These are phyloP conservation scores for Lepeophtheirus salmonis DNA, from an alignment of 1,140 invertebrate genomes.

Conservation along the genomic window DNA sequence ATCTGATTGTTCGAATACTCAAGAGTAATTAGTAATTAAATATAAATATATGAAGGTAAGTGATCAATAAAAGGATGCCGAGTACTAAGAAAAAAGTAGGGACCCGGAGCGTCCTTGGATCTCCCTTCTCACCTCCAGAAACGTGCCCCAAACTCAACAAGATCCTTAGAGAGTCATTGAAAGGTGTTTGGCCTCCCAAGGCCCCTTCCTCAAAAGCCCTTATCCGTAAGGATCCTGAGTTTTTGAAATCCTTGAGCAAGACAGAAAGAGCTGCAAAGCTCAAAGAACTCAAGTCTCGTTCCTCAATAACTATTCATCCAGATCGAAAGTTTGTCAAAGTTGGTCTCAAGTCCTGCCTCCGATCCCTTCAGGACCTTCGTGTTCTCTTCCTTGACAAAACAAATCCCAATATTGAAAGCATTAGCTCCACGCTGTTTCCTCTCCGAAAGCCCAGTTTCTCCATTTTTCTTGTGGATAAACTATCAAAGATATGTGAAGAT, in stretches of 20 bases:
- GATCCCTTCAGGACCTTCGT: neutral
- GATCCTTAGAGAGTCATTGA: neutral
- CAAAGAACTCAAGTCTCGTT: neutral
- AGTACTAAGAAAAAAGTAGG: neutral
- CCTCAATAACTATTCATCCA: neutral
- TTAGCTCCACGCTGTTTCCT: neutral
- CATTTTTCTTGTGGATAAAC: neutral
- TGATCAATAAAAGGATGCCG: too few species aligned
- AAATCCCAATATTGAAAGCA: neutral
- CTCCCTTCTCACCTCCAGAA: neutral
- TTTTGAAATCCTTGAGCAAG: neutral
- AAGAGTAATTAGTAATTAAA: too few species aligned
- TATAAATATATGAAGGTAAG: too few species aligned
- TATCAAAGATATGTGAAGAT: neutral
- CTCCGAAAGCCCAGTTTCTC: neutral
- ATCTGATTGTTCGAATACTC: too few species aligned
- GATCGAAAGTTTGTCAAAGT: neutral
- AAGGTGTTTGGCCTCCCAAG: neutral
- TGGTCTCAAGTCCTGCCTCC: neutral
- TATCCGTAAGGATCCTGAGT: neutral
- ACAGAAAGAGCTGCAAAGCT: neutral
- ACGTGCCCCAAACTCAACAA: neutral
- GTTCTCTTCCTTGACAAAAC: neutral
- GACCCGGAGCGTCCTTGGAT: neutral
- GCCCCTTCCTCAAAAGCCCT: neutral